phyloP scores from a whole-genome alignment of 2,113 vertebrate genomes.

The Addax nasomaculatus region DNA sequence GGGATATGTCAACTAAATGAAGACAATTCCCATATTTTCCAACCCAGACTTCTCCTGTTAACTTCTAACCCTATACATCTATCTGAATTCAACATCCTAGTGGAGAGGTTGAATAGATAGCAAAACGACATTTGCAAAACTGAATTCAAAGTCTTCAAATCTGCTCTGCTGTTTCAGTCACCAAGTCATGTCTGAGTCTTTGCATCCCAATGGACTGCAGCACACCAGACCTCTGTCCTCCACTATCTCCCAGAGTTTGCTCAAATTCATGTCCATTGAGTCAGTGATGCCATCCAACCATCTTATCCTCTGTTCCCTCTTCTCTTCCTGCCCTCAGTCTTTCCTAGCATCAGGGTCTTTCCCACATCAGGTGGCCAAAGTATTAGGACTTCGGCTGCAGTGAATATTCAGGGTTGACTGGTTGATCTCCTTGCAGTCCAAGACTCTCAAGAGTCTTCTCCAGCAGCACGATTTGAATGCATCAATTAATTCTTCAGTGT shows the following conservation, averaged over 20 bases:
- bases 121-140: neutral
- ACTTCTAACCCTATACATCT: neutral
- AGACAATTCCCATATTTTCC: neutral
- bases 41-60: neutral
- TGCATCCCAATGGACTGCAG: neutral
- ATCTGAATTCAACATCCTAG: neutral
- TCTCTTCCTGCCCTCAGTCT: neutral
- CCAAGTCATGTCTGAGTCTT: neutral
- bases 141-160: neutral
- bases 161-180: neutral
- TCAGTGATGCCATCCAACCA: neutral
- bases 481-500: neutral
- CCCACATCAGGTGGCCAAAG: neutral
- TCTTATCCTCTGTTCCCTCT: neutral
- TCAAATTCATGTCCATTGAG: neutral
- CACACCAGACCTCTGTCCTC: neutral
- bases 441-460: neutral
- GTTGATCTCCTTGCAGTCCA: neutral
- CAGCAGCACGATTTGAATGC: neutral
- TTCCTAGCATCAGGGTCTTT: neutral
- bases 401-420: neutral
- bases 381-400: neutral
- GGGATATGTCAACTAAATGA: neutral
- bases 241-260: neutral
- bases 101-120: neutral